Evolutionary conservation across 2,888 invertebrate genomes (phyloP).

Genomic region (Lymantria monacha): DNA sequence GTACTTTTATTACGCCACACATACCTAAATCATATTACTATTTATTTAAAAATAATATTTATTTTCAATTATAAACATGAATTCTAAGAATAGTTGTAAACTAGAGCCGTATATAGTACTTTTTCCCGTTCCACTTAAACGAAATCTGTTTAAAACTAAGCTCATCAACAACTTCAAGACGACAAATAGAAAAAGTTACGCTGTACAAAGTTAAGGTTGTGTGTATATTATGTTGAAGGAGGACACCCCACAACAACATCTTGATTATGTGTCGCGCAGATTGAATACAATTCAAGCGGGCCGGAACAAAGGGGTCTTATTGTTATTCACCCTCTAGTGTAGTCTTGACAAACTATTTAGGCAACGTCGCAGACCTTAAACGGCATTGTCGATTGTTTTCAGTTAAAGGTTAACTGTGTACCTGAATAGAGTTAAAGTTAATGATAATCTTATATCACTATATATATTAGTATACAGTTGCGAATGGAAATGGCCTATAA

Average conservation of each 20-base stretch:
- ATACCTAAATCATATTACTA: too few species aligned
- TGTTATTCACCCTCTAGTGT: conserved; percentile 74
- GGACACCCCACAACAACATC: conserved; percentile 55
- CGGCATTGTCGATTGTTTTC: conserved; percentile 53
- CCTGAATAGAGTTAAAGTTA: conserved; percentile 24
- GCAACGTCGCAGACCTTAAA: conserved; percentile 53
- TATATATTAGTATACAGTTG: neutral
- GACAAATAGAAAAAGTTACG: conserved; percentile 28
- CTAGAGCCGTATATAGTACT: too few species aligned
- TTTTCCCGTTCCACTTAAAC: too few species aligned
- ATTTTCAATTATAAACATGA: too few species aligned
- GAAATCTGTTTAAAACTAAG: conserved; percentile 13
- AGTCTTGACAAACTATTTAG: conserved; percentile 68
- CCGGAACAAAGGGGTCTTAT: conserved; percentile 74
- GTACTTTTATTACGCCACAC: too few species aligned
- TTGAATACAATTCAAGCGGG: conserved; percentile 67
- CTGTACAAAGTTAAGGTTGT: conserved; percentile 37
- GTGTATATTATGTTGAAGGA: conserved; percentile 30
- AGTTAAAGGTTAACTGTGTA: conserved; percentile 45
- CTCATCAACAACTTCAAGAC: conserved; percentile 12
- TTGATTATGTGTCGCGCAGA: conserved; percentile 69
- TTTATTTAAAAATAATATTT: too few species aligned
- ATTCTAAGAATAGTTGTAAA: too few species aligned
- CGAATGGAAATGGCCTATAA: neutral
- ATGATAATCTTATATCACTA: conserved; percentile 1